Evolutionary conservation across 2,888 invertebrate species (phyloP).

Genomic region (Ligdia adustata): DNA sequence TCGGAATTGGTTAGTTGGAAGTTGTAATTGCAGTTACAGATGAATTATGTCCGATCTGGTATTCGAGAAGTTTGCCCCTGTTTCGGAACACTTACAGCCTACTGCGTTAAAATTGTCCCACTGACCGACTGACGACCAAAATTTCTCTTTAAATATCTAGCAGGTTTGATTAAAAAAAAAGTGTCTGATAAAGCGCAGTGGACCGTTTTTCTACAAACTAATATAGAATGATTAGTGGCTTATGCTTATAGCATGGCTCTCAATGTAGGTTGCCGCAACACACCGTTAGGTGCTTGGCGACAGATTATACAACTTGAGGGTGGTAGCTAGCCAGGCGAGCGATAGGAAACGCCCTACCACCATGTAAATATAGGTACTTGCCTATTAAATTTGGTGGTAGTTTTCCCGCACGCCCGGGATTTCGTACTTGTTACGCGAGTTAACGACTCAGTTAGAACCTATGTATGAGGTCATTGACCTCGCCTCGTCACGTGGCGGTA

Average conservation of each 20-base stretch:
- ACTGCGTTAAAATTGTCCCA: slow-evolving; percentile 19
- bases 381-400: no score
- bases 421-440: not conserved
- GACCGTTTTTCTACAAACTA: no score
- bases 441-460: not conserved
- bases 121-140: slow-evolving; percentile 22
- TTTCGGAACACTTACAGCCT: slow-evolving; percentile 15
- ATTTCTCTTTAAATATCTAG: slow-evolving; percentile 20
- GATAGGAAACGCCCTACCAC: no score
- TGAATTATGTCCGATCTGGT: slow-evolving; percentile 22
- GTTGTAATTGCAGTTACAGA: slow-evolving; percentile 13
- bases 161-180: slow-evolving; percentile 18
- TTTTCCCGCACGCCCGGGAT: not conserved
- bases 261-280: no score
- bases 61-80: slow-evolving; percentile 14
- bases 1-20: slow-evolving; percentile 18
- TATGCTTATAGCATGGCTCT: no score
- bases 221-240: no score
- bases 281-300: no score
- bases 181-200: slow-evolving; percentile 14
- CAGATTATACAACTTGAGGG: no score
- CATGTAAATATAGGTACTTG: no score
- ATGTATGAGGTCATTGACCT: not conserved
- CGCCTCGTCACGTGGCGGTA: no score
- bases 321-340: no score